Evolutionary conservation across 2,113 vertebrate genomes (phyloP).

Genomic region (Orcinus orca): DNA sequence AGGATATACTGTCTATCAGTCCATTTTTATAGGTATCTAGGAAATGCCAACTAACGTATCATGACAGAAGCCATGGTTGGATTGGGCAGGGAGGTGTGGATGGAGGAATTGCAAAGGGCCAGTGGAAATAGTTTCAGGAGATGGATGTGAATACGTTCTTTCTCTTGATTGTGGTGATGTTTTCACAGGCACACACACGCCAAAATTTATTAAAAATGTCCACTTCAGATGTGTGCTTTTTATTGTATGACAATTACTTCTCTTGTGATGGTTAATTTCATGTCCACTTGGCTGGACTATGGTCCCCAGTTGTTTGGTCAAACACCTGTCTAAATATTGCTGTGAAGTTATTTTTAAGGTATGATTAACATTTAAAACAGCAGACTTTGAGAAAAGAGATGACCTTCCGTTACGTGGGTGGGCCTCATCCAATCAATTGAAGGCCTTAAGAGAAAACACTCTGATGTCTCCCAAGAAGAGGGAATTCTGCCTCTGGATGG

Average conservation of each 20-base stretch:
- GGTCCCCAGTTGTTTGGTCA: rapidly evolving
- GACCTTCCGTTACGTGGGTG: rapidly evolving
- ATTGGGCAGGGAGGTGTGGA: rapidly evolving
- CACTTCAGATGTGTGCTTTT: rapidly evolving
- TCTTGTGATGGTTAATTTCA: rapidly evolving
- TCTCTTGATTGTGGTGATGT: rapidly evolving
- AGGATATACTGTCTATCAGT: rapidly evolving
- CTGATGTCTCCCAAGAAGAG: neutral
- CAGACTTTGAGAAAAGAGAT: neutral
- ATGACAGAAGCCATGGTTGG: rapidly evolving
- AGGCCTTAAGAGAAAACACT: neutral
- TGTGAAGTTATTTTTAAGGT: neutral
- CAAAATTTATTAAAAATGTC: rapidly evolving
- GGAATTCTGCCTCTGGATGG: neutral
- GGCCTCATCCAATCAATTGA: neutral
- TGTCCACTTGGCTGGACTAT: rapidly evolving
- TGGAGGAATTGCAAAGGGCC: rapidly evolving
- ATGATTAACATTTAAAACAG: neutral
- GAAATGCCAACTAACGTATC: rapidly evolving
- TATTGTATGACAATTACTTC: rapidly evolving
- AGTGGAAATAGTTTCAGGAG: rapidly evolving
- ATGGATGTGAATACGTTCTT: rapidly evolving
- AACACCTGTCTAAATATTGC: no score
- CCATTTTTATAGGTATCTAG: neutral
- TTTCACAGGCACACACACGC: rapidly evolving